Base-by-base conservation (phyloP, 2,113 vertebrate genomes). In the Tenrec ecaudatus region DNA sequence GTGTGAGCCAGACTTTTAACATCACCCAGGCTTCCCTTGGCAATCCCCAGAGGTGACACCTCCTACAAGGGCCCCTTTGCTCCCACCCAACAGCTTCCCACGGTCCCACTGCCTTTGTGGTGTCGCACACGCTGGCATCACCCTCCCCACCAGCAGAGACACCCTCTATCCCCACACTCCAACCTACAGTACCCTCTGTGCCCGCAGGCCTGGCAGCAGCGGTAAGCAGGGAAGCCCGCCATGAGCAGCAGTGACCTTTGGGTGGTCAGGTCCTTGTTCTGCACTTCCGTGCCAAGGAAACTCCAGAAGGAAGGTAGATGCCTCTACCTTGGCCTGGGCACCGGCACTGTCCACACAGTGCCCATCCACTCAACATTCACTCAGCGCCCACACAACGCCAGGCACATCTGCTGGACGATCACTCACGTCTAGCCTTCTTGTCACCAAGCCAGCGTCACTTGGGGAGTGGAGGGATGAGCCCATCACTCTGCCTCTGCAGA, bases 161-260 rank as follows among this genome's bases (percentile, higher is more conserved):
- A 43, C 16, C 75, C 27, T 29, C 40, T 47, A 6, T 47, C 43
- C 75, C 40, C 2, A 3, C 22, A 6, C n/a, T 22, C 36, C 2
- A 1, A 11, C 3, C 12, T 31, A 25, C n/a, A 29, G 25, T 10
- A 40, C 23, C n/a, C 10, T 27, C 43, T 29, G 76, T 19, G 2
- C 40, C 76, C 7, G 76, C 6, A 8, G 17, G 2, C 15, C 27
- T 43, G 6, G 15, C 25, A 23, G 11, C 14, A 78, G 6, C 76
- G 25, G 25, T 17, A 4, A 27, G 31, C 40, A 8, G 20, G 1
- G 0, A 22, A 3, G 1, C 64, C 40, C 9, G 4, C 29, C 11
- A 17, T 29, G 27, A 47, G 16, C 14, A 47, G 29, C 6, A 1
- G 73, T 2, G 27, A 31, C 29, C 76, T 47, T 31, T 12, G 25